These are phyloP conservation scores for Coranthus polyacanthus DNA, from an alignment of 2,797 vertebrate species.

Conservation along the genomic window DNA sequence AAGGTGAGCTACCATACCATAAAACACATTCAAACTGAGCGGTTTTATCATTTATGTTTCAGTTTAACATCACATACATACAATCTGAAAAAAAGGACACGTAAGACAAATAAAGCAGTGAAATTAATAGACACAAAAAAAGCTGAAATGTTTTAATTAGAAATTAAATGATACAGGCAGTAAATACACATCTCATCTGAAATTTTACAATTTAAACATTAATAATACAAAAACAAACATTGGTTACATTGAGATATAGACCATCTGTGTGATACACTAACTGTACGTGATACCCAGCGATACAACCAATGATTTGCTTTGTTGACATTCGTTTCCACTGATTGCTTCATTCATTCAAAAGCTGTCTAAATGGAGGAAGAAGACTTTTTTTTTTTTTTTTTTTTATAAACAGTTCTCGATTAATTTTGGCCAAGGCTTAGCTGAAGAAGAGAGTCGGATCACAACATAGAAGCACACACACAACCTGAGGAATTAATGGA, in stretches of 20 bases:
- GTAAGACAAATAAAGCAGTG: too few relatives aligned
- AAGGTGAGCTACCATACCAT: too few relatives aligned
- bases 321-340: too few relatives aligned
- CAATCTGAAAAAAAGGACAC: neutral
- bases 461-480: neutral
- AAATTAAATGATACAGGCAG: constrained; percentile 34
- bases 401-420: neutral
- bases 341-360: neutral
- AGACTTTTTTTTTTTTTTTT: neutral
- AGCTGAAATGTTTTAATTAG: constrained; percentile 28
- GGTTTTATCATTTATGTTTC: too few relatives aligned
- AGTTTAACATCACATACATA: too few relatives aligned
- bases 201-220: constrained; percentile 7
- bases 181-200: constrained; percentile 25
- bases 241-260: constrained; percentile 23
- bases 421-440: neutral
- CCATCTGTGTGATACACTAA: neutral
- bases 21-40: too few relatives aligned
- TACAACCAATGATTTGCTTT: too few relatives aligned
- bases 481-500: constrained; percentile 33
- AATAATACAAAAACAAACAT: constrained; percentile 17
- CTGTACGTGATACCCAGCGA: too few relatives aligned
- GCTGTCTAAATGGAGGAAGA: neutral
- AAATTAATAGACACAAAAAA: constrained; percentile 12
- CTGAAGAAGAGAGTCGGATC: neutral